These are phyloP conservation scores for Amphilophus citrinellus DNA, from an alignment of 2,113 vertebrate species.

Conservation along the genomic window DNA sequence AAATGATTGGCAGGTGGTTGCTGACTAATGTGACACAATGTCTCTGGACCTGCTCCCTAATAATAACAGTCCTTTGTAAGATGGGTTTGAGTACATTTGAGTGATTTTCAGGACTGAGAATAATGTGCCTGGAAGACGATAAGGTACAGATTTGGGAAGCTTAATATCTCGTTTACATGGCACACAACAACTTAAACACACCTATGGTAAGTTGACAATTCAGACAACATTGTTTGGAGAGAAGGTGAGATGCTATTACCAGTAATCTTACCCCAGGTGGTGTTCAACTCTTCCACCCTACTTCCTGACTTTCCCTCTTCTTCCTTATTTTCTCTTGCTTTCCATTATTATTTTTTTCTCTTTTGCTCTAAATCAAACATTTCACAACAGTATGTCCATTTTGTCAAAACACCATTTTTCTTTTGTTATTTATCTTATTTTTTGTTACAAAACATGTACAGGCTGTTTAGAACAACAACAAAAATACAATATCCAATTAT, in stretches of 20 bases:
- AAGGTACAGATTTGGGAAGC: slow-evolving; percentile 36
- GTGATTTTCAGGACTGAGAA: slow-evolving; percentile 12
- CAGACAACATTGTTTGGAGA: slow-evolving; percentile 25
- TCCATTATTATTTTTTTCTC: neutral
- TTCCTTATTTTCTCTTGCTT: neutral
- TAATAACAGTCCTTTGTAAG: slow-evolving; percentile 21
- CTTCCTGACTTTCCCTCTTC: neutral
- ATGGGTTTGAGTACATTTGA: slow-evolving; percentile 4
- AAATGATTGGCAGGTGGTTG: slow-evolving; percentile 28
- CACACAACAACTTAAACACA: slow-evolving; percentile 37
- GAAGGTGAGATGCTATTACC: neutral
- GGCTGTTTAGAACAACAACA: slow-evolving; percentile 85
- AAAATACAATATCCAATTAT: slow-evolving; percentile 83
- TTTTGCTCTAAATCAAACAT: slow-evolving; percentile 61
- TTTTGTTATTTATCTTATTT: slow-evolving; percentile 77
- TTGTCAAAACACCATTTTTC: slow-evolving; percentile 74
- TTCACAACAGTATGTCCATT: slow-evolving; percentile 66
- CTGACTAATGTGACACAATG: slow-evolving; percentile 15
- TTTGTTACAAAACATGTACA: slow-evolving; percentile 83
- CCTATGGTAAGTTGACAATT: slow-evolving; percentile 26
- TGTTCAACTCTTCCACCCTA: slow-evolving; percentile 8
- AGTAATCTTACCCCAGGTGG: neutral
- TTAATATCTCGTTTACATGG: slow-evolving; percentile 29
- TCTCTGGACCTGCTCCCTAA: slow-evolving; percentile 8
- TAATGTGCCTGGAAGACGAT: slow-evolving; percentile 61